phyloP scores from a whole-genome alignment of 2,888 invertebrate species.

The Tipula unca region DNA sequence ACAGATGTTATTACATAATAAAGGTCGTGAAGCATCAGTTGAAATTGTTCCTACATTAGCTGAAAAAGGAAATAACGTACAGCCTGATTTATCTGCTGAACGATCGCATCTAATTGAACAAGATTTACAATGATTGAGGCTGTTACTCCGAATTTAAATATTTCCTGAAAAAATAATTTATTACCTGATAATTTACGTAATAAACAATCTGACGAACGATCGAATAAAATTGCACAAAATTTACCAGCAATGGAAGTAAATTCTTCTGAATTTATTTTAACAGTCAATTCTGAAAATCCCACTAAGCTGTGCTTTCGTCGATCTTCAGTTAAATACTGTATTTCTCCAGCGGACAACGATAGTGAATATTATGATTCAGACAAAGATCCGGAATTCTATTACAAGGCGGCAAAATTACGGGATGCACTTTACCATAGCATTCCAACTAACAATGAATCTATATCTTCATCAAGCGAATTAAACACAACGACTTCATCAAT shows the following conservation, averaged over 20 bases:
- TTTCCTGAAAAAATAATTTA: not conserved
- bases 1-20: not conserved
- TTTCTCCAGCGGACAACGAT: not conserved
- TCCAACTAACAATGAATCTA: no score
- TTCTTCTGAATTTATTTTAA: not conserved
- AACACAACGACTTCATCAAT: no score
- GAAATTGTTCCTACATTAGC: not conserved
- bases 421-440: no score
- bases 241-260: not conserved
- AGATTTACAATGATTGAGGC: not conserved
- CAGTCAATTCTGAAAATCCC: not conserved
- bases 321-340: not conserved
- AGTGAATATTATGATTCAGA: not conserved
- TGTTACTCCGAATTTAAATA: not conserved
- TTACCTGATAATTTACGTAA: not conserved
- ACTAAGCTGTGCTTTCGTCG: not conserved
- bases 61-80: not conserved
- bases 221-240: not conserved
- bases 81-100: not conserved
- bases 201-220: not conserved
- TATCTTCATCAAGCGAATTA: no score
- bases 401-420: not conserved
- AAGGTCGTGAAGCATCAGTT: not conserved
- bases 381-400: not conserved
- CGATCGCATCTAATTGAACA: not conserved